These are phyloP conservation scores for Cuniculus paca DNA, from an alignment of 2,797 vertebrate species.

Conservation along the genomic window DNA sequence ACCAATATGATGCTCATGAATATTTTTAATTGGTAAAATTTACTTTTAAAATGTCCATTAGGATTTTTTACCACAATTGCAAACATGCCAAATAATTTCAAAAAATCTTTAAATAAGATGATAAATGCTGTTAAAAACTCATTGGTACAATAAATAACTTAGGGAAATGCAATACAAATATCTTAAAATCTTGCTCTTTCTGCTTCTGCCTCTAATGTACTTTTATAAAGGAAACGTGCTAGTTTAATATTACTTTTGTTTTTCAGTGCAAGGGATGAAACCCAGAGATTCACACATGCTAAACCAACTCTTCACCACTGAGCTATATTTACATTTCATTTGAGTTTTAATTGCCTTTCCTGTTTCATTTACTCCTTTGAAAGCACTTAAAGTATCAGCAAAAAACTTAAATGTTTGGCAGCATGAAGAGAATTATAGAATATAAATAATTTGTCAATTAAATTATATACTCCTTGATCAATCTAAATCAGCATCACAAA, in stretches of 20 bases:
- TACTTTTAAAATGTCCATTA: neutral
- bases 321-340: neutral
- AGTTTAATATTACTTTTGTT: neutral
- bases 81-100: neutral
- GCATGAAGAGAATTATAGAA: neutral
- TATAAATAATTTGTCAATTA: neutral
- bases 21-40: neutral
- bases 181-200: neutral
- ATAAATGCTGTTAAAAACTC: neutral
- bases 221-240: neutral
- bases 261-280: neutral
- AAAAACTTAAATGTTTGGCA: neutral
- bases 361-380: neutral
- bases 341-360: neutral
- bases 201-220: neutral
- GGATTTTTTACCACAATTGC: neutral
- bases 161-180: neutral
- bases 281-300: neutral
- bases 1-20: neutral
- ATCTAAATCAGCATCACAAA: neutral
- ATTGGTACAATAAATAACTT: neutral
- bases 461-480: neutral
- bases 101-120: neutral
- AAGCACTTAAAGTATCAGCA: neutral
- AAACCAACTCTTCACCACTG: neutral